Evolutionary conservation across 2,888 invertebrate genomes (phyloP).

Genomic region (Nezara viridula): DNA sequence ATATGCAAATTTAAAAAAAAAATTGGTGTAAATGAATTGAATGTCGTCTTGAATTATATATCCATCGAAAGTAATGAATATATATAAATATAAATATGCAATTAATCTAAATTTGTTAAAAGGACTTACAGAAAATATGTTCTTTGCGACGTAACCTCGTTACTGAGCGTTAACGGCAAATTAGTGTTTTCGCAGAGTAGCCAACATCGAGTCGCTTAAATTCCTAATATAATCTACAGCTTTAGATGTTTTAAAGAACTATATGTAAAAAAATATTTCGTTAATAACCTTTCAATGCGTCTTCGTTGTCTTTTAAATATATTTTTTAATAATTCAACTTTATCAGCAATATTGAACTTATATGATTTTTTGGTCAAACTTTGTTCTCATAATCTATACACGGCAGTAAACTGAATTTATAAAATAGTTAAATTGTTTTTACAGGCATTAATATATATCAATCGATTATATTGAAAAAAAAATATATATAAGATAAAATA

Average conservation of each 20-base stretch:
- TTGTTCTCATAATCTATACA: not conserved
- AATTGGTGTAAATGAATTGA: too few species aligned
- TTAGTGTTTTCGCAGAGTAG: conserved; percentile 32
- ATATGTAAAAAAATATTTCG: not conserved
- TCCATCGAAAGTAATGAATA: not conserved
- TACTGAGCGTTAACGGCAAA: conserved; percentile 35
- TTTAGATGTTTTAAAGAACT: not conserved
- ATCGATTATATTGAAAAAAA: too few species aligned
- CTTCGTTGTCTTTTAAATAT: not conserved
- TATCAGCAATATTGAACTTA: not conserved
- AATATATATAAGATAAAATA: too few species aligned
- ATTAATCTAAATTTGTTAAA: not conserved
- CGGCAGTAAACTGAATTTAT: not conserved
- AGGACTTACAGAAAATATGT: conserved; percentile 15
- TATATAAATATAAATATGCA: not conserved
- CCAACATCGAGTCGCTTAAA: conserved; percentile 28
- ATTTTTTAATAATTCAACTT: not conserved
- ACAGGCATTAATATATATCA: too few species aligned
- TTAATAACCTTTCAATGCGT: not conserved
- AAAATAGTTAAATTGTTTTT: too few species aligned
- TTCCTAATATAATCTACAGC: conserved; percentile 12
- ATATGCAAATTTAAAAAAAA: too few species aligned
- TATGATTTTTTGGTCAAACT: not conserved
- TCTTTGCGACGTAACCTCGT: conserved; percentile 27
- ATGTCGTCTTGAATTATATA: too few species aligned